A percentile compares a stretch with the other conserved stretches of the same genome.
These are phyloP conservation scores for Myopa tessellatipennis DNA, from an alignment of 2,888 invertebrate genomes.

Conservation along the genomic window DNA sequence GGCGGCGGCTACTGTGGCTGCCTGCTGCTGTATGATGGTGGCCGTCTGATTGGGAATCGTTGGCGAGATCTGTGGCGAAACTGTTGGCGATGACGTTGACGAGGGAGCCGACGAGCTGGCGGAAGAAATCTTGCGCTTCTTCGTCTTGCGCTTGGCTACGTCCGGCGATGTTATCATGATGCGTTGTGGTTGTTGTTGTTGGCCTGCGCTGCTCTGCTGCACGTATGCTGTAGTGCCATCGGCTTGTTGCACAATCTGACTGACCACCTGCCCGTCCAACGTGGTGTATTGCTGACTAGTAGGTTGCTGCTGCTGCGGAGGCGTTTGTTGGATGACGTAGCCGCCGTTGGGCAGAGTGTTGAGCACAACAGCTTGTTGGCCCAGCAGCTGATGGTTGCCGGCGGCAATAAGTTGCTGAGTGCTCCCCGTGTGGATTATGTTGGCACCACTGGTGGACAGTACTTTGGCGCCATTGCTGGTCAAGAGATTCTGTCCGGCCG, in stretches of 20 bases:
- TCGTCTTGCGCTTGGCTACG: constrained; percentile 73
- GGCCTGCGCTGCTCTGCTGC: constrained; percentile 49
- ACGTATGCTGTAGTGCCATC: constrained; percentile 50
- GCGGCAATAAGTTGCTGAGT: constrained; percentile 49
- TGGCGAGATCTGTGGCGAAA: constrained; percentile 66
- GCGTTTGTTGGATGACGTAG: constrained; percentile 80
- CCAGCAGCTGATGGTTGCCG: constrained; percentile 59
- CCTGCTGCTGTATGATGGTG: constrained; percentile 48
- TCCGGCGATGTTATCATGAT: constrained; percentile 76
- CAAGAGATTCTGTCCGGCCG: constrained; percentile 54
- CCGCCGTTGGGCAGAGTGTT: constrained; percentile 84
- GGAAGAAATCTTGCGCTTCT: constrained; percentile 76
- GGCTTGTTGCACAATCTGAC: constrained; percentile 71
- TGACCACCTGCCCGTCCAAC: constrained; percentile 78
- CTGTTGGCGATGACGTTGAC: constrained; percentile 56
- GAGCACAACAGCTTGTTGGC: constrained; percentile 79
- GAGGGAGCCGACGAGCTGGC: constrained; percentile 59
- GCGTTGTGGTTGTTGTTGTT: constrained; percentile 49
- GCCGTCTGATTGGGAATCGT: constrained; percentile 63
- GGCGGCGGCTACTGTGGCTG: constrained; percentile 52
- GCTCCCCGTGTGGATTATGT: constrained; percentile 53
- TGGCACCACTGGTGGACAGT: constrained; percentile 52
- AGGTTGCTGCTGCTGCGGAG: constrained; percentile 73
- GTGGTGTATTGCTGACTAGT: constrained; percentile 71
- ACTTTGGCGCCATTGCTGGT: constrained; percentile 54